Evolutionary conservation across 2,888 invertebrate genomes (phyloP), one percentile per base, ranked within the genome.

Genomic region (Folsomia manolachei): DNA sequence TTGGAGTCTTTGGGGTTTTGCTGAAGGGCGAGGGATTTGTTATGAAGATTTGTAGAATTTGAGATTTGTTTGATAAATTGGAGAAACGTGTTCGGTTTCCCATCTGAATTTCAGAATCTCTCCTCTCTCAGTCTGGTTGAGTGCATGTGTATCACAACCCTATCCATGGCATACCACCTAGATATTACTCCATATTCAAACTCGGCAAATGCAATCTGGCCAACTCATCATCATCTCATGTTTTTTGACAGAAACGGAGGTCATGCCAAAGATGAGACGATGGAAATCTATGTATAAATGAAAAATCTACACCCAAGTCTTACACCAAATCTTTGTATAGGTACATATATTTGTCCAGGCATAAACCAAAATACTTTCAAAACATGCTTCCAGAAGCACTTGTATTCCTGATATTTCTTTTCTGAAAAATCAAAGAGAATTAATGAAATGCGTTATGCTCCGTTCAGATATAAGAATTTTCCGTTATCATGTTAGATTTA

Each of bases 21-120:
- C 56, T 56, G 56, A 56, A 70, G 71, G 66, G 66, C 56, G 71
- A 72, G 75, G 63, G 72, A 75, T 75, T 75, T 75, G 71, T 68
- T 66, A 72, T 75, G 69, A 71, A 75, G 71, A 75, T 73, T 73
- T 67, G 65, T 60, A 71, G 70, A 73, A 75, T 75, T 73, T 72
- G 70, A 73, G 73, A 73, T 73, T 73, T 73, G 70, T 68, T 70
- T 73, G 75, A 76, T 73, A 76, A 73, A 76, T 76, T 73, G 73
- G 64, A 69, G 70, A 73, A 72, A 76, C 75, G 75, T 76, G 75
- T 70, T 71, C 71, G 51, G 63, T 73, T 75, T 75, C 72, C 73
- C 73, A 73, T 71, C 70, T 66, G 52, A 62, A 70, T 69, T 63
- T 63, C 26, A 27, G 26, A 26, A n/a, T n/a, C n/a, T n/a, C n/a